Conservation (phyloP, 1,140 invertebrate genomes). For the Helicoverpa zea region DNA sequence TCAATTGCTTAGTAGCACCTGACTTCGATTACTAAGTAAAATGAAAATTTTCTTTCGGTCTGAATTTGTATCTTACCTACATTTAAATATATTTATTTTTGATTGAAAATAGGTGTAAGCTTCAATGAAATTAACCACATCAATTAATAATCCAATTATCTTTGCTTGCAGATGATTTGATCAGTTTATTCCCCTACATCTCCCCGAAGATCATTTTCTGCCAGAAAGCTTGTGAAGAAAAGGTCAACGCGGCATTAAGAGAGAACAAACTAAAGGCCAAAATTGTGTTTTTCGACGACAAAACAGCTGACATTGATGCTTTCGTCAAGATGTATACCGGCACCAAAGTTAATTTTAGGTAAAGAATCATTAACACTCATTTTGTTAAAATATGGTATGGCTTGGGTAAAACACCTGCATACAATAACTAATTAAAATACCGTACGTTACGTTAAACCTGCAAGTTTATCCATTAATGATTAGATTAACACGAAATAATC, state of each 20-base stretch:
- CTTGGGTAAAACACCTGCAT: background rate
- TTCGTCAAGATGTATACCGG: constrained; percentile 56
- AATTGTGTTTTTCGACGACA: constrained; percentile 59
- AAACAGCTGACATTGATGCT: constrained; percentile 50
- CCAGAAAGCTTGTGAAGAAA: constrained; percentile 45
- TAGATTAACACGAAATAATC: too few relatives aligned
- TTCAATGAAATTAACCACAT: background rate
- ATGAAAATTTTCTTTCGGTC: too few relatives aligned
- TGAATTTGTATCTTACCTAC: too few relatives aligned
- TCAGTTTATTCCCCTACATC: constrained; percentile 51
- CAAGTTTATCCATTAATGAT: too few relatives aligned
- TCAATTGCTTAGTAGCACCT: background rate
- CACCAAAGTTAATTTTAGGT: constrained; percentile 56
- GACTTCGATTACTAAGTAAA: too few relatives aligned
- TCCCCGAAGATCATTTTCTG: constrained; percentile 61
- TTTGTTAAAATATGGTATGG: background rate
- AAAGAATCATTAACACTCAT: constrained; percentile 16
- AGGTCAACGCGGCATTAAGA: constrained; percentile 52
- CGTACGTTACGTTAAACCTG: too few relatives aligned
- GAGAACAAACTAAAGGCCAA: constrained; percentile 18
- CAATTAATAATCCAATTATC: background rate
- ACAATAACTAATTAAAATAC: background rate
- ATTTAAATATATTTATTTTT: too few relatives aligned
- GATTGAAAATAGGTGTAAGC: background rate
- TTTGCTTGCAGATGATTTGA: constrained; percentile 55